Base-by-base conservation (phyloP, 2,888 invertebrate genomes). In the Drosophila quasianomalipes region DNA sequence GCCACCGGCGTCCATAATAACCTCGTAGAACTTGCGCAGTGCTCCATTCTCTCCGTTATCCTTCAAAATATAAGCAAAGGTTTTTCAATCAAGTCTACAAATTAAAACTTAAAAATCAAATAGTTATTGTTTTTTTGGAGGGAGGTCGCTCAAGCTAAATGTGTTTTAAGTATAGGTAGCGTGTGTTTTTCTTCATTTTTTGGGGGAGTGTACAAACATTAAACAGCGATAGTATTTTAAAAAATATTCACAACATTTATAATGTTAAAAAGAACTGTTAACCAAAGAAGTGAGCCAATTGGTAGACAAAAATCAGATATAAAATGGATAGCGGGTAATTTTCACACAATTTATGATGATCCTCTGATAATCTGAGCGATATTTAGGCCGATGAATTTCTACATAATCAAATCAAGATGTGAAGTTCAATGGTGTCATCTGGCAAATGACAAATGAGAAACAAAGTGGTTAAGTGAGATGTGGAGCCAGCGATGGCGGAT, bases 21-120 rank as follows among this genome's bases (percentile, higher is more conserved):
- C 96, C 92, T 97, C 96, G 93, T 96, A 96, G 93, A 98, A 97
- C 93, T 96, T 96, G 94, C 95, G 96, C 72, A 98, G 94, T 54
- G 97, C 97, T 30, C 96, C 96, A 83, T 96, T 95, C 91, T 96
- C 95, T 4, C 85, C 70, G 91, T 96, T 95, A 79, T 96, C 96
- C 96, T 96, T 92, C 33, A 79, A 83, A 77, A 73, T 49, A 73
- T 2, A 70, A 54, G 26, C 19, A n/a, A 49, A 26, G 10, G 35
- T 14, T 51, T 28, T 58, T 62, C 41, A 65, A 39, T 28, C 31
- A 41, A 37, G 26, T 6, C 7, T 12, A 31, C 14, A 3, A 58
- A 26, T n/a, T 33, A 26, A 44, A 44, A 22, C 16, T 35, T 12
- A 35, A 28, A 35, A 35, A 22, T 41, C 52, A 61, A 65, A 52